Evolutionary conservation across 2,888 invertebrate genomes (phyloP).

Genomic region (Sinohyriopsis cumingii): DNA sequence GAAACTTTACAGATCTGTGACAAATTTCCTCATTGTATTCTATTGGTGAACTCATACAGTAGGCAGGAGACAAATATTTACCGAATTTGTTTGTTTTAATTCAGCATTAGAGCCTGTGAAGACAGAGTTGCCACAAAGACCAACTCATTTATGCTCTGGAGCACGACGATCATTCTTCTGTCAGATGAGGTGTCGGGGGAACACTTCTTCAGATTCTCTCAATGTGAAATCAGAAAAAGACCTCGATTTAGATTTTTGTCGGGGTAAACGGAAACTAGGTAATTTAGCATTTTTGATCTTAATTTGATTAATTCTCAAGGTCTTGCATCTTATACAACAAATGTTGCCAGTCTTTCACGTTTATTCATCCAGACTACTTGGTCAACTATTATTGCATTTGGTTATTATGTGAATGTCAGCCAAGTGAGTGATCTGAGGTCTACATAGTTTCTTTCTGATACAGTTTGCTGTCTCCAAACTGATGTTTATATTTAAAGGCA

Average conservation of each 20-base stretch:
- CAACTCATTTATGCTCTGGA: slow-evolving; percentile 87
- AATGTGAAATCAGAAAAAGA: slow-evolving; percentile 42
- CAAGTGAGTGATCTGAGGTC: too few relatives aligned
- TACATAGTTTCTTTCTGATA: too few relatives aligned
- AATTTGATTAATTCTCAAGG: background rate
- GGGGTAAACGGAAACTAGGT: slow-evolving; percentile 59
- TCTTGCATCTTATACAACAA: background rate
- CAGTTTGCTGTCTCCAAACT: too few relatives aligned
- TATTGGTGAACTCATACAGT: background rate
- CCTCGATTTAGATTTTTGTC: slow-evolving; percentile 42
- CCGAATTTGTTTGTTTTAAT: slow-evolving; percentile 11
- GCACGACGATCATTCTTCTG: slow-evolving; percentile 94
- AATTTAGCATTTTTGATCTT: background rate
- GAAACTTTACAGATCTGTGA: too few relatives aligned
- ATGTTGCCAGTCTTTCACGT: too few relatives aligned
- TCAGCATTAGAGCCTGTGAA: slow-evolving; percentile 93
- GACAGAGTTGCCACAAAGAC: slow-evolving; percentile 84
- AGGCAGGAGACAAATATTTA: too few relatives aligned
- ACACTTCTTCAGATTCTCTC: slow-evolving; percentile 6
- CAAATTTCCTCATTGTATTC: too few relatives aligned
- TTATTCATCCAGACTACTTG: too few relatives aligned
- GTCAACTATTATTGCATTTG: too few relatives aligned
- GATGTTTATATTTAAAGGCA: too few relatives aligned
- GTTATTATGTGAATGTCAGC: too few relatives aligned
- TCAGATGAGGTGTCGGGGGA: slow-evolving; percentile 85